Evolutionary conservation across 1,140 invertebrate species (phyloP).

Genomic region (Tetramorium simillimum): DNA sequence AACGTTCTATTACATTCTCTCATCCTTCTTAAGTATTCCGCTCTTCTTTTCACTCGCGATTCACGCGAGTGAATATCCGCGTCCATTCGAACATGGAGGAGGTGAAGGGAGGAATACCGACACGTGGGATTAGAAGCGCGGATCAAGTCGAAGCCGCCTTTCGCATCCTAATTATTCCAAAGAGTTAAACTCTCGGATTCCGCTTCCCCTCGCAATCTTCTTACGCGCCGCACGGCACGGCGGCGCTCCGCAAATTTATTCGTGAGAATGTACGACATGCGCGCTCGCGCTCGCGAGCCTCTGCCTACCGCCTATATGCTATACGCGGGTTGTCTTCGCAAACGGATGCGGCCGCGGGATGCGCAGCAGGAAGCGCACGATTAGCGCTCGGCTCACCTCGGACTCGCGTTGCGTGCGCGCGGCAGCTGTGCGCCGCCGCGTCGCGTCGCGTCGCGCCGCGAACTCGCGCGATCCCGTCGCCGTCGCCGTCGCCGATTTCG

Average conservation of each 20-base stretch:
- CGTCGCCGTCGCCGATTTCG: slow-evolving; percentile 59
- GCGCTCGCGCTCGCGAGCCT: slow-evolving; percentile 55
- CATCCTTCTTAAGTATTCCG: neutral
- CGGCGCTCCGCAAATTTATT: slow-evolving; percentile 71
- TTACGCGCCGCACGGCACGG: slow-evolving; percentile 30
- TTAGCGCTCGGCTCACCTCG: slow-evolving; percentile 76
- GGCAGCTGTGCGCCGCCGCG: neutral
- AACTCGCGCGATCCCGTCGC: slow-evolving; percentile 11
- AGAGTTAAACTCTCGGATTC: neutral
- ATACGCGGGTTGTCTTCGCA: slow-evolving; percentile 73
- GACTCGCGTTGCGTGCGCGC: slow-evolving; percentile 62
- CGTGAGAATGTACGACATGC: slow-evolving; percentile 74
- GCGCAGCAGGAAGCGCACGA: slow-evolving; percentile 81
- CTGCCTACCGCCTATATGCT: slow-evolving; percentile 58
- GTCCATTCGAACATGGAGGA: neutral
- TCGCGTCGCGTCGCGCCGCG: neutral
- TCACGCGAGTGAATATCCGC: neutral
- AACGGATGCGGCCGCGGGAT: slow-evolving; percentile 72
- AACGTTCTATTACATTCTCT: neutral
- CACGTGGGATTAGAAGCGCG: neutral
- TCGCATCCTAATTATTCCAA: neutral
- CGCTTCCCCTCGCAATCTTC: neutral
- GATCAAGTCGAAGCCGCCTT: neutral
- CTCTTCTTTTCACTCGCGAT: neutral
- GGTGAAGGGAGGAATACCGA: neutral